These are phyloP conservation scores for Pangasius djambal DNA, from an alignment of 2,797 vertebrate genomes.

Conservation along the genomic window DNA sequence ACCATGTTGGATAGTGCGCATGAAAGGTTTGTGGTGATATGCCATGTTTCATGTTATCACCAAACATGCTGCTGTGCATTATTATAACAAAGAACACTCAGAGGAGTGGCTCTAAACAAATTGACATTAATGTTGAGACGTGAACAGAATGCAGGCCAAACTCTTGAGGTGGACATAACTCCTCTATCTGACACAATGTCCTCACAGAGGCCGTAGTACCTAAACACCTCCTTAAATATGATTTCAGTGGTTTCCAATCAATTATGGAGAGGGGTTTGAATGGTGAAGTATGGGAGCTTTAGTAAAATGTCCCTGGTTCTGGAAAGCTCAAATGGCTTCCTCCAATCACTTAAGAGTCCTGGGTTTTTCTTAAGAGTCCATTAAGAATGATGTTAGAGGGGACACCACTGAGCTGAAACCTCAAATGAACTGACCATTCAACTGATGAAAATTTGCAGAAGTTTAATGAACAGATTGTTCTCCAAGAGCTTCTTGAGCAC, in stretches of 20 bases:
- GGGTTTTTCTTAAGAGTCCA: not conserved
- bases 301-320: not conserved
- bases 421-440: not conserved
- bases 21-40: not conserved
- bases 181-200: not conserved
- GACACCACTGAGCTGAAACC: not conserved
- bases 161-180: not conserved
- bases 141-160: not conserved
- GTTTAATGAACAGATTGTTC: not conserved
- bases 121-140: conserved; percentile 2
- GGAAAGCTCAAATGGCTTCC: not conserved
- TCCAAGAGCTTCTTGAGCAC: not conserved
- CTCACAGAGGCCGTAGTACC: not conserved
- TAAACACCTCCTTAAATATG: not conserved
- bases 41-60: not conserved
- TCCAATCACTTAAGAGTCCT: not conserved
- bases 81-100: not conserved
- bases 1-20: not conserved
- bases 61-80: not conserved
- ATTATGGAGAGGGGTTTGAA: not conserved
- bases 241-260: not conserved
- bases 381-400: not conserved
- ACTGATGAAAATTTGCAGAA: not conserved
- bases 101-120: not conserved
- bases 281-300: not conserved